A percentile compares a stretch with the other conserved stretches of the same genome.
Evolutionary conservation across 2,888 invertebrate species (phyloP).

Genomic region (Trissolcus brochymenae): DNA sequence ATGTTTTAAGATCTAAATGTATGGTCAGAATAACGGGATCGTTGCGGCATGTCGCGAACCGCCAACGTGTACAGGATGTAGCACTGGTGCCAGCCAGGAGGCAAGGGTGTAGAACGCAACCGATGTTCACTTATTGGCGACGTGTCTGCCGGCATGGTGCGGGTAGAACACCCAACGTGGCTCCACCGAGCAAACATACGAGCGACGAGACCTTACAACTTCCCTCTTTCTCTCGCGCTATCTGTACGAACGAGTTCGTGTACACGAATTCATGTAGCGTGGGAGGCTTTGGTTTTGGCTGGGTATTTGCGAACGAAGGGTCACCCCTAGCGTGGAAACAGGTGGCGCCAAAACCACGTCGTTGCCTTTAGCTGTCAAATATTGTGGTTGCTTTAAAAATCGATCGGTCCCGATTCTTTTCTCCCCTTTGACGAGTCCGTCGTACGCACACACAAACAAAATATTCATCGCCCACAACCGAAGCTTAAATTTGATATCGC

Average conservation of each 20-base stretch:
- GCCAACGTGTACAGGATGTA: conserved; percentile 57
- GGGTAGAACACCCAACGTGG: conserved; percentile 64
- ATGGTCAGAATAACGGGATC: conserved; percentile 60
- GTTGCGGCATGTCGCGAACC: conserved; percentile 66
- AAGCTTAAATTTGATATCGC: background rate
- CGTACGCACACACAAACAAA: conserved; percentile 1
- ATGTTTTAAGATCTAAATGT: conserved; percentile 50
- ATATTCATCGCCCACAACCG: background rate
- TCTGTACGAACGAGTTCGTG: conserved; percentile 54
- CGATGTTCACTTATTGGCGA: conserved; percentile 76
- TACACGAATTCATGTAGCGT: conserved; percentile 58
- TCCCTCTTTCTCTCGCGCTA: conserved; percentile 50
- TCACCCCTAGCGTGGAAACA: conserved; percentile 66
- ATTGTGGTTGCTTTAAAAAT: conserved; percentile 75
- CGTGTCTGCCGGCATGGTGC: conserved; percentile 75
- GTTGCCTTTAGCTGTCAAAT: conserved; percentile 73
- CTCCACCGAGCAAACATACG: conserved; percentile 60
- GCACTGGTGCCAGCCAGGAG: conserved; percentile 52
- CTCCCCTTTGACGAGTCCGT: conserved; percentile 33
- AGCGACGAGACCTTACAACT: conserved; percentile 54
- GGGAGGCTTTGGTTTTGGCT: conserved; percentile 59
- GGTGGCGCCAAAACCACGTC: conserved; percentile 73
- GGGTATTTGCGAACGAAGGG: conserved; percentile 54
- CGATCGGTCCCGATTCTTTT: conserved; percentile 68
- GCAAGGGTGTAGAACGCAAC: conserved; percentile 65